Base-by-base conservation (phyloP, 2,888 invertebrate genomes). In the Epinotia bilunana region DNA sequence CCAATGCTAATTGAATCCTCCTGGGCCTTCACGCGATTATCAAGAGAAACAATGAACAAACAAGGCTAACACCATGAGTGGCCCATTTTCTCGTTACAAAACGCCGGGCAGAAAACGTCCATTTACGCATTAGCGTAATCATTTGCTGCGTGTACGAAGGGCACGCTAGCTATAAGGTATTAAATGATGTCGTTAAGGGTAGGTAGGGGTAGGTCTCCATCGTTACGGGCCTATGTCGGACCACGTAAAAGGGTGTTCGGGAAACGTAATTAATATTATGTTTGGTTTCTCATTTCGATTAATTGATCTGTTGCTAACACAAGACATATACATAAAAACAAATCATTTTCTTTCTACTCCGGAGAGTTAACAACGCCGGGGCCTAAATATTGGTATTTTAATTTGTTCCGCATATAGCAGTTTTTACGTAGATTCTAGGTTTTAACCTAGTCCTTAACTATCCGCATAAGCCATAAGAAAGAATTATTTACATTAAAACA, bases 41-140 rank as follows among this genome's bases (percentile, higher is more conserved):
- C 65, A 67, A 18, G 61, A 57, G 72, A 75, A 75, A 75, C 75
- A 75, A 75, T 23, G 53, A 60, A 64, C 49, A 58, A 74, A 74
- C 60, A 71, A 72, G 67, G 57, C 55, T 62, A 75, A 72, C 60
- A 61, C 71, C 75, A 75, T 75, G 72, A 75, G 72, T 57, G 53
- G 53, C 57, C 75, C 71, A 75, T 75, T 72, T 75, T 62, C 65
- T 60, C 70, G 33, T 74, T 39, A 60, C 67, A 75, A 62, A 71
- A 65, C 53, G 61, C 20, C 28, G 64, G 53, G 28, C 39, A 65
- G 64, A 71, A 74, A 67, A 65, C 28, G 43, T 12, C 55, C 61
- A 72, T 75, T 72, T 71, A 65, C 65, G 65, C 61, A 72, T 75
- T 75, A 75, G 43, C 61, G 65, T 61, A 75, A 75, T 75, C 65